Percentiles rank a stretch among this genome's conserved stretches.
These are phyloP conservation scores for Dicrostonyx torquatus DNA, from an alignment of 2,797 vertebrate genomes.

Conservation along the genomic window DNA sequence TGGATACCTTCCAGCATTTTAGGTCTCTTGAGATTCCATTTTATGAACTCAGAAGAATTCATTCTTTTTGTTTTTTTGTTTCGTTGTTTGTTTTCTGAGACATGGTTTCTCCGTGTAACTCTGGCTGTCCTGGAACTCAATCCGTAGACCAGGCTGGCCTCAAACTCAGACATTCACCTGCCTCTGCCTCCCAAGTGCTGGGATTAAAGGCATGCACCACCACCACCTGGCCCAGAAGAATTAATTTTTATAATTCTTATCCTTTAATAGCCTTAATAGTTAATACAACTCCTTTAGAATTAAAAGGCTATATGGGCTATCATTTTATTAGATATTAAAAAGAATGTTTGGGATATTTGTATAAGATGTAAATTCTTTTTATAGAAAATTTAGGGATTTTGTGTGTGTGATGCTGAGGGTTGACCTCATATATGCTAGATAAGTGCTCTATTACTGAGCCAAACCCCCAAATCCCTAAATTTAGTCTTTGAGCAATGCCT, in stretches of 20 bases:
- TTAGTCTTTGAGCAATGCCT: conserved; percentile 39
- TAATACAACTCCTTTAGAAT: conserved; percentile 37
- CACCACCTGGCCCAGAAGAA: background rate
- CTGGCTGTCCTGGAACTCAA: too few species aligned
- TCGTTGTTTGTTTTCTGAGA: too few species aligned
- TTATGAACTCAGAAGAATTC: background rate
- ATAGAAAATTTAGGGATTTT: conserved; percentile 15
- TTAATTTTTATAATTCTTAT: conserved; percentile 22
- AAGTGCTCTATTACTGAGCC: background rate
- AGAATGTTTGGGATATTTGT: conserved; percentile 46
- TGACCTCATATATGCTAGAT: background rate
- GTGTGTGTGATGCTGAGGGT: background rate
- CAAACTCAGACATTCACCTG: too few species aligned
- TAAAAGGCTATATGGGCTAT: background rate
- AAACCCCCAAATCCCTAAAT: background rate
- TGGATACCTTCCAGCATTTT: background rate
- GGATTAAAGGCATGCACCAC: too few species aligned
- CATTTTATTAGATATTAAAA: background rate
- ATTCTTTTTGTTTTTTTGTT: background rate
- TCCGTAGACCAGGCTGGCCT: too few species aligned
- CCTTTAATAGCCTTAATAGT: background rate
- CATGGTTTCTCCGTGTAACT: too few species aligned
- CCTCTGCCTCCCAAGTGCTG: too few species aligned
- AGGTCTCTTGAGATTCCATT: conserved; percentile 30
- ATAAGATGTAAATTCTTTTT: background rate